phyloP scores from a whole-genome alignment of 2,888 invertebrate species.

The Cryptosula pallasiana region DNA sequence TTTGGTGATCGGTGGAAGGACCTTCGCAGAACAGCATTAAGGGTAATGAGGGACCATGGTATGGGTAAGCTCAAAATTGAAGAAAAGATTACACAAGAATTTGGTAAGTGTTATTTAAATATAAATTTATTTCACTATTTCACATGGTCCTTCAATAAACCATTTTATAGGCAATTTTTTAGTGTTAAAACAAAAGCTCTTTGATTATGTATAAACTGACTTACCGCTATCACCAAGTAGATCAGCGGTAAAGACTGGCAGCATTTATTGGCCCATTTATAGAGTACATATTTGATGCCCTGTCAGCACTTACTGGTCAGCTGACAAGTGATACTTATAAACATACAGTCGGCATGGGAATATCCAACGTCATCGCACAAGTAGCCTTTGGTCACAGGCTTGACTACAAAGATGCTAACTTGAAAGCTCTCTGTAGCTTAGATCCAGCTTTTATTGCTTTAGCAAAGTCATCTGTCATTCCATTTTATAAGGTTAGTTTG shows the following conservation, averaged over 20 bases:
- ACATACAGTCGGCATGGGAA: not conserved
- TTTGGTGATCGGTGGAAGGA: not conserved
- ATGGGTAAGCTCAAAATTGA: constrained; percentile 18
- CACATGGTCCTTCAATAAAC: no score
- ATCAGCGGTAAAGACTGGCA: no score
- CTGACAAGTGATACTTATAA: not conserved
- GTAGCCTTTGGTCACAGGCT: constrained; percentile 13
- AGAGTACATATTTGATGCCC: not conserved
- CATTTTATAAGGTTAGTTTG: constrained; percentile 10
- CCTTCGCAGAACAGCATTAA: not conserved
- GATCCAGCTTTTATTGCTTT: not conserved
- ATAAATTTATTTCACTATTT: no score
- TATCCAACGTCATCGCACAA: constrained; percentile 18
- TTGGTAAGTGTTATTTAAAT: no score
- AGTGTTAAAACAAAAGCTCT: no score
- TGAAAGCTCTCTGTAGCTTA: not conserved
- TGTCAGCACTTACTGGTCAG: not conserved
- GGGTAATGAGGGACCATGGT: not conserved
- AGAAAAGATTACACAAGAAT: not conserved
- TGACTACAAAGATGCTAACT: not conserved
- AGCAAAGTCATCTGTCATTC: not conserved
- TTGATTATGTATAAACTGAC: no score
- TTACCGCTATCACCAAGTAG: no score
- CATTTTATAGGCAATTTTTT: no score
- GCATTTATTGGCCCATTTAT: no score